Evolutionary conservation across 2,888 invertebrate species (phyloP).

Genomic region (Pristionchus fissidentatus): DNA sequence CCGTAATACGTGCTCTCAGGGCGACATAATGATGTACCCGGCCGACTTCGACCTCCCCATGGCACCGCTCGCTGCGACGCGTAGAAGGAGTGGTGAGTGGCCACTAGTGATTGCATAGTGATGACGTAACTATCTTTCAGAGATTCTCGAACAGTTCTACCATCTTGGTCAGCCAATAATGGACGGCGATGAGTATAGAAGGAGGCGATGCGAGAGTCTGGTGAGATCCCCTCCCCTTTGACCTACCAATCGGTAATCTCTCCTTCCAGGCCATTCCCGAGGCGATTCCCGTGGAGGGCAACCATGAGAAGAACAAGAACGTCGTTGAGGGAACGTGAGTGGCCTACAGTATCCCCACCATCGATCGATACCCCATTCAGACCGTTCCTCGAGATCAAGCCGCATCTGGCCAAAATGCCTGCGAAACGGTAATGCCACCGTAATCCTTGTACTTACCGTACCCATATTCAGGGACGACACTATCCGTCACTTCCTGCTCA

Average conservation of each 20-base stretch:
- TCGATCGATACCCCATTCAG: slow-evolving; percentile 19
- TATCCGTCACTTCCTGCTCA: background rate
- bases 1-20: background rate
- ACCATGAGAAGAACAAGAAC: slow-evolving; percentile 8
- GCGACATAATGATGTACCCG: background rate
- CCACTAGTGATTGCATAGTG: background rate
- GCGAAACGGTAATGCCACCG: background rate
- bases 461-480: slow-evolving; percentile 15
- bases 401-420: slow-evolving; percentile 14
- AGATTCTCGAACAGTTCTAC: background rate
- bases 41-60: background rate
- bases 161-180: background rate
- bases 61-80: background rate
- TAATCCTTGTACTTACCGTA: background rate
- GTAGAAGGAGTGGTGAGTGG: background rate
- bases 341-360: background rate
- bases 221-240: background rate
- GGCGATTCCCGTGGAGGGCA: background rate
- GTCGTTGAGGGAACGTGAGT: background rate
- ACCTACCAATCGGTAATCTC: background rate
- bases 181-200: background rate
- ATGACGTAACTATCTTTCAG: background rate
- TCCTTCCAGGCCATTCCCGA: slow-evolving; percentile 10
- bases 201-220: background rate
- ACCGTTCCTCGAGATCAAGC: slow-evolving; percentile 3